Percentiles rank a stretch among this genome's conserved stretches.
These are phyloP conservation scores for Sinocyclocheilus rhinocerous DNA, from an alignment of 2,113 vertebrate genomes.

Conservation along the genomic window DNA sequence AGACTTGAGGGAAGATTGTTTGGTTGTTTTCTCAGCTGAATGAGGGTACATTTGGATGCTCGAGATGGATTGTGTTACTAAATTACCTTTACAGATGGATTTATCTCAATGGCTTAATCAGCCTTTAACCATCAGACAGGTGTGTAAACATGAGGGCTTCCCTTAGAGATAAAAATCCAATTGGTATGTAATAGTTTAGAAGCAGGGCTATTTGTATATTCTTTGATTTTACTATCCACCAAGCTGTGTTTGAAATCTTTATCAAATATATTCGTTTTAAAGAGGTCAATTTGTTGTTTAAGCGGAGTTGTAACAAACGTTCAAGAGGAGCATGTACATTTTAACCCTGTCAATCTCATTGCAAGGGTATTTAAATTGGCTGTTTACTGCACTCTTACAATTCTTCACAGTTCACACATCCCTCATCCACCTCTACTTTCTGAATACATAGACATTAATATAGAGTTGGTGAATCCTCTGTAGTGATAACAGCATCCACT, in stretches of 20 bases:
- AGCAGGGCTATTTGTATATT: background rate
- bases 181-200: background rate
- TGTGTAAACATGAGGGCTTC: slow-evolving; percentile 3
- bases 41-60: background rate
- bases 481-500: too few species aligned
- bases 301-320: background rate
- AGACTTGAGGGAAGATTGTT: background rate
- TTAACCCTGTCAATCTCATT: background rate
- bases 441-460: background rate
- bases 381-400: background rate
- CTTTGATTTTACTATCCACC: background rate
- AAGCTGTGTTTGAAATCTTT: background rate
- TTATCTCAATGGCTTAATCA: background rate
- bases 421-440: background rate
- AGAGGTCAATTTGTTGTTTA: background rate
- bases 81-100: background rate
- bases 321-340: background rate
- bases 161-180: background rate
- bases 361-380: background rate
- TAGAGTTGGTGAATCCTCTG: too few species aligned
- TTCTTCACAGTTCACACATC: background rate
- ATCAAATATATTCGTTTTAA: background rate
- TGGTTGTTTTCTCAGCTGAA: slow-evolving; percentile 4
- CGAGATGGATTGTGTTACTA: background rate
- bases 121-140: background rate